phyloP scores from a whole-genome alignment of 2,113 vertebrate genomes.

The Phocoena phocoena region DNA sequence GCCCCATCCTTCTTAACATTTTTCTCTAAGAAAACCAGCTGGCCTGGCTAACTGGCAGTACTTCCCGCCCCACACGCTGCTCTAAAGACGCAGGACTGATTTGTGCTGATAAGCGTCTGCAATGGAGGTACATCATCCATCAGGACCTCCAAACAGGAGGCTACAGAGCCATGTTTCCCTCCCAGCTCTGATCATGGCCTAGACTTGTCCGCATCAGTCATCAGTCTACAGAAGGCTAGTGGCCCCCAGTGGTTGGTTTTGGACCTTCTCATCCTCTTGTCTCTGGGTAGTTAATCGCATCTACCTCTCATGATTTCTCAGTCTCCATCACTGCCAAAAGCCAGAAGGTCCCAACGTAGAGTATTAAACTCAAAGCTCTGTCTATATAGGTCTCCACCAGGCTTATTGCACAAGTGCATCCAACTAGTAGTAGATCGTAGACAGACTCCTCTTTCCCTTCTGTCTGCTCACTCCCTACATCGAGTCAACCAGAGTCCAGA shows the following conservation, averaged over 20 bases:
- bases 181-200: fast-evolving
- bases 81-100: background rate
- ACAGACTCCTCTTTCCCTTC: background rate
- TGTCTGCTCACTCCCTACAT: background rate
- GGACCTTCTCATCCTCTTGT: background rate
- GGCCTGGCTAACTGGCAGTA: background rate
- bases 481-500: background rate
- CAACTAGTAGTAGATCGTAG: fast-evolving
- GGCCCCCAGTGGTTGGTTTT: fast-evolving
- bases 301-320: background rate
- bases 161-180: background rate
- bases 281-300: too few species aligned
- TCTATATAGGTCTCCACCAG: background rate
- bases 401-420: fast-evolving
- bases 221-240: too few species aligned
- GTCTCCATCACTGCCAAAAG: background rate
- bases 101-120: fast-evolving
- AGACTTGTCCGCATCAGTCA: fast-evolving
- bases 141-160: fast-evolving
- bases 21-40: background rate
- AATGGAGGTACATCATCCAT: fast-evolving
- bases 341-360: background rate
- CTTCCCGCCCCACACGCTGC: background rate
- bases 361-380: background rate
- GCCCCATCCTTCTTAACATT: background rate